Base-by-base conservation (phyloP, 2,888 invertebrate species). In the Gisinianus flammeolus region DNA sequence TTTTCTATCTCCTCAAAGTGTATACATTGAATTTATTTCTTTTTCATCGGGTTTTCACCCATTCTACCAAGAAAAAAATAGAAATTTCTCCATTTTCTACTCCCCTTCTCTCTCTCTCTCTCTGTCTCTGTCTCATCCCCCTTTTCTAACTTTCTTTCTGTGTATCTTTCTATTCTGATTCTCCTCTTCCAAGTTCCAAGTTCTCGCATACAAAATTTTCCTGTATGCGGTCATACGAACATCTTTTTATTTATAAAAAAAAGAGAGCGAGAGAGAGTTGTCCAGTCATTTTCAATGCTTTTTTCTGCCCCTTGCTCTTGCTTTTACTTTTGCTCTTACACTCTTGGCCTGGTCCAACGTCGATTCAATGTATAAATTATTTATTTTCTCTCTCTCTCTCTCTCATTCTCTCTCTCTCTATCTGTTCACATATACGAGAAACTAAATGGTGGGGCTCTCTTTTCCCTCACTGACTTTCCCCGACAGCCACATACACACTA, bases 21-120 rank as follows among this genome's bases (percentile, higher is more conserved):
- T 71, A 58, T 30, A 56, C 58, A 71, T 33, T 71, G 71, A 71
- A 71, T 71, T 71, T 30, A 58, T 71, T 71, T 28, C 52, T 71
- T 31, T 54, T 2, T 72, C 31, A 31, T 54, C 31, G 22, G 28
- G 28, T 56, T 26, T 72, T 24, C 72, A 16, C 28, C 58, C 58
- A 31, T 58, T 72, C 33, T 8, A 6, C 28, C n/a, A 70, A 35
- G 67, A 52, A 58, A 56, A 44, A 62, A 28, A 31, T 30, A 58
- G 54, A 56, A 71, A 52, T 54, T 56, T 54, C 30, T 71, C 56
- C 54, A 54, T 54, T 30, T 44, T 54, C 10, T 35, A 31, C 44
- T 35, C 68, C 12, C 26, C 69, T 26, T 68, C 24, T 71, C 54
- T 26, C 28, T 71, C 54, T 16, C 4, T 54, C 54, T 71, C 22